Evolutionary conservation across 2,797 vertebrate genomes (phyloP), one percentile per base, ranked within the genome.

Genomic region (Hemibagrus guttatus): DNA sequence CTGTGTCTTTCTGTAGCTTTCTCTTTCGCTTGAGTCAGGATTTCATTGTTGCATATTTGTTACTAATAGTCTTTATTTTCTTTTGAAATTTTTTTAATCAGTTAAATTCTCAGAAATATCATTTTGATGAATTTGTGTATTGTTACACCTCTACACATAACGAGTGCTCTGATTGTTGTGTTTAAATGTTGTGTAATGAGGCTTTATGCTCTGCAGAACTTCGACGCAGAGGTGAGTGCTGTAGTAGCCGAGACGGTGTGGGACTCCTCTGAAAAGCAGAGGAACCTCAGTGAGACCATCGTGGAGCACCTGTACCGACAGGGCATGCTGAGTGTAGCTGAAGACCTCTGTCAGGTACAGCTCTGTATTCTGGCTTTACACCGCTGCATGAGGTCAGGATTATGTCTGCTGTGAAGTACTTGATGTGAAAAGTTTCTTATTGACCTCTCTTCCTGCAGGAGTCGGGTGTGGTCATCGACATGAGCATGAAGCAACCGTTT

Each of bases 401-500:
- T 21, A 16, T 1, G 2, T 1, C n/a, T 23, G 16, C 11, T 66
- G n/a, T 19, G 23, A 59, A 23, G 28, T n/a, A 9, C 2, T 35
- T 1, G 52, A 6, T 28, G 4, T 19, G 8, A 21, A 82, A 49
- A 28, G 8, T 23, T 0, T 5, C 0, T 66, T 52, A n/a, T 64
- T 81, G 6, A 1, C 1, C 5, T 76, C 0, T 84, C 4, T 21
- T 49, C 88, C 69, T 90, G 23, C 81, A 96, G 96, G 96, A 96
- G 91, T 96, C 96, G 35, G 96, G 96, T 63, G 95, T 97, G 82
- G 95, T 96, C 84, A 97, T 97, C 90, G 97, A 97, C 90, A 95
- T 97, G 96, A 97, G 96, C 91, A 96, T 97, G 94, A 97, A 98
- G 92, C 96, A 97, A 92, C 97, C 97, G 69, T 98, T 97, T 90